A percentile compares a stretch with the other conserved stretches of the same genome.
These are phyloP conservation scores for Amphipoea lucens DNA, from an alignment of 2,888 invertebrate species.

Conservation along the genomic window DNA sequence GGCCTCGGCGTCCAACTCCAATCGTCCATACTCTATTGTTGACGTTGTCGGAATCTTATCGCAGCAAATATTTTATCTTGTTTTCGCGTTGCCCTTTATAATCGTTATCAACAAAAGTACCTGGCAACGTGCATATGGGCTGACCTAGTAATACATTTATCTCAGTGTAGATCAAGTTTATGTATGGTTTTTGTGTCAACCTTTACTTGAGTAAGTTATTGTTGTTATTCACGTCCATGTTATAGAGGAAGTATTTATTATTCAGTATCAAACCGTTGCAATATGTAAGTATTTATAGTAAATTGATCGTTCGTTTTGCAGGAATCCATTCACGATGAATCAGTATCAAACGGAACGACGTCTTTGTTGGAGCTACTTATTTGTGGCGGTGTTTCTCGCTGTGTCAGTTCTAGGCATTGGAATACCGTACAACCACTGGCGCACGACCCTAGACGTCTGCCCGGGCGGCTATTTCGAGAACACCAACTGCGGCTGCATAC, in stretches of 20 bases:
- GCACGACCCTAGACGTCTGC: slow-evolving; percentile 92
- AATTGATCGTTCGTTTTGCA: slow-evolving; percentile 4
- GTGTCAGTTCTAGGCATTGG: slow-evolving; percentile 88
- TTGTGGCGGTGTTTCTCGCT: slow-evolving; percentile 77
- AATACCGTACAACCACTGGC: slow-evolving; percentile 93
- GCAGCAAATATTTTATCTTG: slow-evolving; percentile 44
- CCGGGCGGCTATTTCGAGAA: slow-evolving; percentile 89
- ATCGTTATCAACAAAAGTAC: slow-evolving; percentile 47
- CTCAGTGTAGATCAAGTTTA: slow-evolving; percentile 16
- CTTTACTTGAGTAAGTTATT: slow-evolving; percentile 40
- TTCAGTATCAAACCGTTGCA: background rate
- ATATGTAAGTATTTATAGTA: background rate
- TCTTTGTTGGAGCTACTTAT: slow-evolving; percentile 82
- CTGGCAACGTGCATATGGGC: background rate
- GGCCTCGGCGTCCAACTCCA: slow-evolving; percentile 30
- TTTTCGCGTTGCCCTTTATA: slow-evolving; percentile 28
- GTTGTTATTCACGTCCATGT: slow-evolving; percentile 2
- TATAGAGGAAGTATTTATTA: background rate
- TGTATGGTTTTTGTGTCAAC: slow-evolving; percentile 31
- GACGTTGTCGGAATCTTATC: slow-evolving; percentile 38
- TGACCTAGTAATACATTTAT: slow-evolving; percentile 48
- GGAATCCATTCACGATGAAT: slow-evolving; percentile 74
- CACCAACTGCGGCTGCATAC: slow-evolving; percentile 92
- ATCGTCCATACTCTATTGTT: slow-evolving; percentile 18
- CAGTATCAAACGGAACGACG: slow-evolving; percentile 85